Evolutionary conservation across 2,888 invertebrate genomes (phyloP), one percentile per base, ranked within the genome.

Genomic region (Eudemis profundana): DNA sequence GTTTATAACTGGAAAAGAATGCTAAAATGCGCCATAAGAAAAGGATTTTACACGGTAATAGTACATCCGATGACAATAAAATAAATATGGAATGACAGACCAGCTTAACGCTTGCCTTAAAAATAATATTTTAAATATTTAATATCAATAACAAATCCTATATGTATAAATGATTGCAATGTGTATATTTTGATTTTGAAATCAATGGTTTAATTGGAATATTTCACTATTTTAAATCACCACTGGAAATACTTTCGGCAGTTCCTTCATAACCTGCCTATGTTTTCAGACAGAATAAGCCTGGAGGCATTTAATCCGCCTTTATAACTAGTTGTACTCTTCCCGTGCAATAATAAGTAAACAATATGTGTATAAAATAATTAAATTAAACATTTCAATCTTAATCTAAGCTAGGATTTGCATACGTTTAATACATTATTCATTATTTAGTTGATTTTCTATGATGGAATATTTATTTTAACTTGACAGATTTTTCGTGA

Each of bases 311-410:
- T 54, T 15, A 21, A 23, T 27, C 40, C 40, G 23, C 40, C 10
- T 21, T 23, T 33, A 36, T 33, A 14, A 33, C 50, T 53, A 54
- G 2, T 54, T 51, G 33, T 54, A 54, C 33, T 40, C 40, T 53
- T 38, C 1, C 21, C 40, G 40, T 54, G 23, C 23, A 53, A 40
- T 15, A 23, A 15, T 15, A 15, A 40, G 15, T 27, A 54, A 23
- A 40, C 15, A 4, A 12, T 17, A 29, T 5, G 23, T 29, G 29
- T 29, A 33, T 12, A 15, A 5, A 15, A 15, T 27, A 40, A 47
- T n/a, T 12, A 21, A 46, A n/a, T 46, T 47, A 47, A 27, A 14
- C 21, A 14, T 23, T n/a, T 5, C 2, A 4, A 44, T 44, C 10
- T 44, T 4, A 19, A 42, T 19, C 19, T 44, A 44, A 10, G 19